These are phyloP conservation scores for Perodicticus potto DNA, from an alignment of 2,797 vertebrate genomes.

Conservation along the genomic window DNA sequence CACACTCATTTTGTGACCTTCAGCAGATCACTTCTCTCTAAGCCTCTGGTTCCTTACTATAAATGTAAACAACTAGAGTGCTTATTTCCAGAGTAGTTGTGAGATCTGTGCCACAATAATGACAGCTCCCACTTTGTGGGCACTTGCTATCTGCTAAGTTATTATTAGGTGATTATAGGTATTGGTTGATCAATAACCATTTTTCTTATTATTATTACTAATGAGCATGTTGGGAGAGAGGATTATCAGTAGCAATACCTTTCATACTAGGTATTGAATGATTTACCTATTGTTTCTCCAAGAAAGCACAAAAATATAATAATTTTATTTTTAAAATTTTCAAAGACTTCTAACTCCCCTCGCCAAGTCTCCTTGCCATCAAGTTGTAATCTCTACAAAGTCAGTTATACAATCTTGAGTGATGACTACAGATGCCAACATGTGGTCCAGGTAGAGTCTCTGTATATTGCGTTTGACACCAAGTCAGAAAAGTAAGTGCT, in stretches of 20 bases:
- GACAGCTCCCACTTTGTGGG: background rate
- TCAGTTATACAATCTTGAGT: conserved; percentile 81
- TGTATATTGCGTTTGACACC: conserved; percentile 88
- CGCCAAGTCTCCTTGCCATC: background rate
- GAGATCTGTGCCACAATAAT: background rate
- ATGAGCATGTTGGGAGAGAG: background rate
- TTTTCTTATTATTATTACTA: background rate
- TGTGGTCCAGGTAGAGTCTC: conserved; percentile 88
- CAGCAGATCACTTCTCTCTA: background rate
- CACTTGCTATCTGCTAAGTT: background rate
- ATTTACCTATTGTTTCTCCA: background rate
- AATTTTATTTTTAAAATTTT: conserved; percentile 11
- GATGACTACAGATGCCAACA: conserved; percentile 89
- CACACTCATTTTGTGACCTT: background rate
- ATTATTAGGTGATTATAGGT: background rate
- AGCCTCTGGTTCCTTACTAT: background rate
- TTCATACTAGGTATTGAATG: background rate
- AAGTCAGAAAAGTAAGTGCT: conserved; percentile 91
- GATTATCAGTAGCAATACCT: background rate
- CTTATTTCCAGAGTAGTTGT: background rate
- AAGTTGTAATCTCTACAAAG: background rate
- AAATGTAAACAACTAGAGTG: background rate
- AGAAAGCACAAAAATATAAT: background rate
- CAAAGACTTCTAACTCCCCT: background rate
- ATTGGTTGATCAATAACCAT: background rate